Percentiles rank a stretch among this genome's conserved stretches.
Conservation (phyloP, 2,888 invertebrate genomes). For the Allacma fusca region DNA sequence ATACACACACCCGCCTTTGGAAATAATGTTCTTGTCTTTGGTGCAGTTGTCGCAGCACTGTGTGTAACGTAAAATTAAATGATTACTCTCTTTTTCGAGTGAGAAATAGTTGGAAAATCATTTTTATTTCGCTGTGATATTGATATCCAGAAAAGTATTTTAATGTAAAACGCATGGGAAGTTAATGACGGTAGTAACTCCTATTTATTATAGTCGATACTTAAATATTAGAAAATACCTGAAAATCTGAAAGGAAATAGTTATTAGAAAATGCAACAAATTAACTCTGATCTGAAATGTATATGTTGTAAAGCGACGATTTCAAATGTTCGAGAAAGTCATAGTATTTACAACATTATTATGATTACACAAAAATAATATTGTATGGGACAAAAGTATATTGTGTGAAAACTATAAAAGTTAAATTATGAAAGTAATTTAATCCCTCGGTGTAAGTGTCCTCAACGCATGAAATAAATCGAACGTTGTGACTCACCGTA, state of each 20-base stretch:
- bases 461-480: no score
- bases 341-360: not conserved
- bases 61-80: not conserved
- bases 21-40: not conserved
- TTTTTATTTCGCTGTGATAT: conserved; percentile 43
- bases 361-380: no score
- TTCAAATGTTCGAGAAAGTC: not conserved
- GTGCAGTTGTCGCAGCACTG: not conserved
- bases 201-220: conserved; percentile 24
- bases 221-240: conserved; percentile 11
- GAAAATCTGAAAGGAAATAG: conserved; percentile 12
- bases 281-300: conserved; percentile 8
- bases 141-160: conserved; percentile 40
- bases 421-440: no score
- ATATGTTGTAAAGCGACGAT: not conserved
- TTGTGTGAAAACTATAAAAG: no score
- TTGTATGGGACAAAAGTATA: no score
- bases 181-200: conserved; percentile 16
- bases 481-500: no score
- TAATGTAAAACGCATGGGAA: conserved; percentile 29
- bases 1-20: not conserved
- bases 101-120: not conserved
- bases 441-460: no score
- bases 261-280: not conserved
- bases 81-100: conserved; percentile 11